Conservation (phyloP, 2,888 invertebrate species). For the Timema cristinae region DNA sequence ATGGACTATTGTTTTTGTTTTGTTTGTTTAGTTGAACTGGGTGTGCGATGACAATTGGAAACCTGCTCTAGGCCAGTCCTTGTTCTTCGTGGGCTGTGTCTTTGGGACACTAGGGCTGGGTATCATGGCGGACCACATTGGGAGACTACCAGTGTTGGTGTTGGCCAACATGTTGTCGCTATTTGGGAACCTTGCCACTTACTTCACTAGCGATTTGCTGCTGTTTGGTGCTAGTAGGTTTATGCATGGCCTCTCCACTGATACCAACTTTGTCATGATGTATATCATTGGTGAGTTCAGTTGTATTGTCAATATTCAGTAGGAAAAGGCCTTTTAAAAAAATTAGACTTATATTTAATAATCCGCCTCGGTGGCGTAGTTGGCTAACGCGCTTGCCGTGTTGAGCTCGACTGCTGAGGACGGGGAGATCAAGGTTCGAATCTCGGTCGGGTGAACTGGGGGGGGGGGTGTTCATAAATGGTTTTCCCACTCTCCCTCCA, state of each 20-base stretch:
- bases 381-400: too few relatives aligned
- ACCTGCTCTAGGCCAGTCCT: slow-evolving; percentile 55
- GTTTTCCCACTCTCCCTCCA: too few relatives aligned
- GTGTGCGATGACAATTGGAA: slow-evolving; percentile 56
- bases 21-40: slow-evolving; percentile 51
- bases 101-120: slow-evolving; percentile 55
- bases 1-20: background rate
- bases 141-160: slow-evolving; percentile 53
- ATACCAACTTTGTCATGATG: slow-evolving; percentile 59
- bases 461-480: too few relatives aligned
- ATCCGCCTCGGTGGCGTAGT: too few relatives aligned
- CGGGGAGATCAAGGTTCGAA: too few relatives aligned
- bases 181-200: slow-evolving; percentile 50
- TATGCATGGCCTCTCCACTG: slow-evolving; percentile 56
- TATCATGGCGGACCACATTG: slow-evolving; percentile 53
- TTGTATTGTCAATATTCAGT: background rate
- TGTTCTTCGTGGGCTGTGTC: slow-evolving; percentile 58
- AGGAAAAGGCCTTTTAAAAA: too few relatives aligned
- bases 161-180: slow-evolving; percentile 52
- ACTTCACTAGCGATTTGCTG: slow-evolving; percentile 45
- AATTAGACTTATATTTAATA: too few relatives aligned
- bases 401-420: too few relatives aligned
- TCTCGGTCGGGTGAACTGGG: too few relatives aligned
- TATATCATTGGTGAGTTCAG: slow-evolving; percentile 53
- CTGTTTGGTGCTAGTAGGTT: slow-evolving; percentile 52